A percentile compares a stretch with the other conserved stretches of the same genome.
Conservation (phyloP, 35 echinoderm and acorn worm species). For the Amphiura filiformis region DNA sequence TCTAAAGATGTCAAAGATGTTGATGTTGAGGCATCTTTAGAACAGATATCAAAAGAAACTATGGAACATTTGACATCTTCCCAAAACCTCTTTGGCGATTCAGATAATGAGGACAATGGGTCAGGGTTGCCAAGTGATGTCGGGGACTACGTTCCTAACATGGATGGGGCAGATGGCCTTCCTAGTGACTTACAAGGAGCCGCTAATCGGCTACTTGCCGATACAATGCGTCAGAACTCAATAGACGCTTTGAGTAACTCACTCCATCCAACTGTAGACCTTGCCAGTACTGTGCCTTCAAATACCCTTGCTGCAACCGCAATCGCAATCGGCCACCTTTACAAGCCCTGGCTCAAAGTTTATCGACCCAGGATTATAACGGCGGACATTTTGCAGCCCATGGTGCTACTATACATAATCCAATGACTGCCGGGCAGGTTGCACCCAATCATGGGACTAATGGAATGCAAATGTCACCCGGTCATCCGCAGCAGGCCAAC, state of each 20-base stretch:
- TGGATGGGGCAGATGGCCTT: conserved; percentile 72
- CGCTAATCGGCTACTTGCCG: conserved; percentile 78
- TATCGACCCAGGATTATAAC: conserved; percentile 40
- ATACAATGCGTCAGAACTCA: conserved; percentile 76
- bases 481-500: neutral
- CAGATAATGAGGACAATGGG: conserved; percentile 54
- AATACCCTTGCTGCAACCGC: conserved; percentile 40
- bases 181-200: conserved; percentile 87
- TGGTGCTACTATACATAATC: neutral
- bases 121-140: conserved; percentile 43
- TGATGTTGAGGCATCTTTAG: conserved; percentile 65
- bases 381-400: neutral
- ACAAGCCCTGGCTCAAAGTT: conserved; percentile 37
- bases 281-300: conserved; percentile 80
- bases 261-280: conserved; percentile 55
- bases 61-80: conserved; percentile 18
- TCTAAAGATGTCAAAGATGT: conserved; percentile 80
- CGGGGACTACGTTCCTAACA: conserved; percentile 38
- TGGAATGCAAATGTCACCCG: neutral
- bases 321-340: conserved; percentile 34
- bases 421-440: neutral
- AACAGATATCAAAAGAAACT: conserved; percentile 48
- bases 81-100: conserved; percentile 9
- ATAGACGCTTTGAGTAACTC: conserved; percentile 43
- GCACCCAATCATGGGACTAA: neutral